phyloP scores from a whole-genome alignment of 2,888 invertebrate genomes.

The Erebia aethiops region DNA sequence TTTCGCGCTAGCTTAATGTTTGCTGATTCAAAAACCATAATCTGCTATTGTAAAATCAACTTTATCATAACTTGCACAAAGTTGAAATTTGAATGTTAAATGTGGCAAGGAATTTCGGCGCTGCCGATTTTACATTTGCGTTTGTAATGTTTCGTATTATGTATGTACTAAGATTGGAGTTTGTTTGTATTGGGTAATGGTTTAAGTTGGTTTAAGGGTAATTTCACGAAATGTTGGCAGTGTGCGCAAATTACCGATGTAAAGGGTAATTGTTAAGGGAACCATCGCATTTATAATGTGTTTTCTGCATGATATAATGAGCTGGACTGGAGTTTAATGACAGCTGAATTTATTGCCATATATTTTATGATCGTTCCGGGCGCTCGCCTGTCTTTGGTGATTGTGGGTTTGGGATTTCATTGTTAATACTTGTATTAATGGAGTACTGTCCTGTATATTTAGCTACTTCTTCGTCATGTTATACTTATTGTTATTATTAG shows the following conservation, averaged over 20 bases:
- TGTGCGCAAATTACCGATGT: constrained; percentile 74
- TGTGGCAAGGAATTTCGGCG: constrained; percentile 41
- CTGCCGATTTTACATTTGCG: constrained; percentile 20
- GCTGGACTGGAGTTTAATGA: constrained; percentile 39
- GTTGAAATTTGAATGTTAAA: constrained; percentile 46
- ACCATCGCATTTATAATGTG: constrained; percentile 53
- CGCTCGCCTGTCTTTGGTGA: constrained; percentile 17
- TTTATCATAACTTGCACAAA: constrained; percentile 45
- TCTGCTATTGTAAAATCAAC: constrained; percentile 42
- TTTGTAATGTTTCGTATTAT: background rate
- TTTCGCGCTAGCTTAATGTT: constrained; percentile 74
- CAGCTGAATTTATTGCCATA: constrained; percentile 35
- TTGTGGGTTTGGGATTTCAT: constrained; percentile 19
- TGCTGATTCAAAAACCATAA: constrained; percentile 58
- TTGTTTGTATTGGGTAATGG: constrained; percentile 30
- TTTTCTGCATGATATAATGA: constrained; percentile 62
- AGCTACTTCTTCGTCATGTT: background rate
- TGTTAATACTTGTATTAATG: constrained; percentile 18
- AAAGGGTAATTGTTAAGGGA: constrained; percentile 67
- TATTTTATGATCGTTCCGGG: constrained; percentile 24
- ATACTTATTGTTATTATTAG: no score
- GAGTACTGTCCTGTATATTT: background rate
- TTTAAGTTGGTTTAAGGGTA: constrained; percentile 47
- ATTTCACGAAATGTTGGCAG: constrained; percentile 68
- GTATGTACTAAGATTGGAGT: constrained; percentile 4